These are phyloP conservation scores for Gastracanthus pulcherrimus DNA, from an alignment of 2,888 invertebrate species.

Conservation along the genomic window DNA sequence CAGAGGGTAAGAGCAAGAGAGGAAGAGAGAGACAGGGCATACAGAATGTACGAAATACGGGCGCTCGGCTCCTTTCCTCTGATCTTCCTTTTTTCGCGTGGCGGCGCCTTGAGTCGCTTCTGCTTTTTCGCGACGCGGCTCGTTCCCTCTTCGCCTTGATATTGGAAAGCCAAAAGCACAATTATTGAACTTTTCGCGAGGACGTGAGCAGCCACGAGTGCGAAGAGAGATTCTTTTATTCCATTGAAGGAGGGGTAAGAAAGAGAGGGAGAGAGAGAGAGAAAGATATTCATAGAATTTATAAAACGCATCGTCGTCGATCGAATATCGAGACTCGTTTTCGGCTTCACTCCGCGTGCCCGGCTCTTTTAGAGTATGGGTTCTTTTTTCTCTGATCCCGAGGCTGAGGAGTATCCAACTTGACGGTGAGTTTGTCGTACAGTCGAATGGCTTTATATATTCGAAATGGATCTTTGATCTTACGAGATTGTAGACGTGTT, in stretches of 20 bases:
- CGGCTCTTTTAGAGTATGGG: not conserved
- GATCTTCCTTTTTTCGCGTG: no score
- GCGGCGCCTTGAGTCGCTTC: not conserved
- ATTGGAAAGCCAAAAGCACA: slow-evolving; percentile 71
- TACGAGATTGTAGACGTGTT: no score
- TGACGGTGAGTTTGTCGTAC: not conserved
- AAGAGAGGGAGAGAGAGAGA: no score
- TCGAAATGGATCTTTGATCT: no score
- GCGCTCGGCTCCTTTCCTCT: no score
- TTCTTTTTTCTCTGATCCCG: not conserved
- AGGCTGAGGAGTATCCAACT: not conserved
- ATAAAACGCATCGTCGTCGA: slow-evolving; percentile 36
- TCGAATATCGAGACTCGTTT: slow-evolving; percentile 22
- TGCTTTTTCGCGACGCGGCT: not conserved
- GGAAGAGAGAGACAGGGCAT: no score
- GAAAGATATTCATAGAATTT: slow-evolving; percentile 52
- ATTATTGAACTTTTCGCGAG: slow-evolving; percentile 35
- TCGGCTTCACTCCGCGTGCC: no score
- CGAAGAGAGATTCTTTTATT: slow-evolving; percentile 33
- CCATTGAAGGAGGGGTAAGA: not conserved
- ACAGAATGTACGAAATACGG: no score
- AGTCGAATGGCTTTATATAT: no score
- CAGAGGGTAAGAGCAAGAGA: no score
- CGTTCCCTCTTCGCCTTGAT: slow-evolving; percentile 59
- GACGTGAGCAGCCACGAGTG: no score